Evolutionary conservation across 2,113 vertebrate genomes (phyloP).

Genomic region (Platichthys flesus): DNA sequence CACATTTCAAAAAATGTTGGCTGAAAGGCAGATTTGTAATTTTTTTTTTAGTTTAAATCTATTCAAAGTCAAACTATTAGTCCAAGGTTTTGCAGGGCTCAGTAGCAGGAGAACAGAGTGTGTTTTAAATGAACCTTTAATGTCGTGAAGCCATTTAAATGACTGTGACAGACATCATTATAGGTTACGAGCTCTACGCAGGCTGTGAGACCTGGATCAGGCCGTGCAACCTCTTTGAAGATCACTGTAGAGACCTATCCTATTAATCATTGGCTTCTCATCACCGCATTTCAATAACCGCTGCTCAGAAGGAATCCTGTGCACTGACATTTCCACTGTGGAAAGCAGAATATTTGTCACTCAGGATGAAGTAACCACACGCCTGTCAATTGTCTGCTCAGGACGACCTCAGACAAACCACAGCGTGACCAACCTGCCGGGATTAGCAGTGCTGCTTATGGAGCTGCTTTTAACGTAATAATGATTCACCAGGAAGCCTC

Average conservation of each 20-base stretch:
- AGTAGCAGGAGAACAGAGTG: not conserved
- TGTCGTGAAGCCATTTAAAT: not conserved
- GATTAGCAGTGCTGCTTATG: constrained; percentile 30
- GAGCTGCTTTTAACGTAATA: not conserved
- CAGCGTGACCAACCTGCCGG: constrained; percentile 28
- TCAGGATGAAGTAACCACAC: constrained; percentile 53
- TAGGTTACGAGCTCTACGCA: constrained; percentile 1
- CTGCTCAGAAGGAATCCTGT: constrained; percentile 20
- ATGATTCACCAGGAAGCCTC: constrained; percentile 18
- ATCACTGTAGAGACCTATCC: constrained; percentile 20
- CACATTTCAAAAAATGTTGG: too few species aligned
- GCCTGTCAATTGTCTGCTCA: constrained; percentile 57
- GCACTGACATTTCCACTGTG: constrained; percentile 45
- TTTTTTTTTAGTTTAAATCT: too few species aligned
- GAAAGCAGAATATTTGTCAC: constrained; percentile 49
- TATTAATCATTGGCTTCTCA: constrained; percentile 48
- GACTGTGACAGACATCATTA: not conserved
- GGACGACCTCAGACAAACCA: constrained; percentile 4
- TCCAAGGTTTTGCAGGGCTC: not conserved
- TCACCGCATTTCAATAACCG: constrained; percentile 41
- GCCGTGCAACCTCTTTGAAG: not conserved
- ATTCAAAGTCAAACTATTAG: too few species aligned
- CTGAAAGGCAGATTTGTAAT: too few species aligned
- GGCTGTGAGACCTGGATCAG: not conserved
- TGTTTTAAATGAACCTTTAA: not conserved